Evolutionary conservation across 2,113 vertebrate species (phyloP), one percentile per base, ranked within the genome.

Genomic region (Mixornis gularis): DNA sequence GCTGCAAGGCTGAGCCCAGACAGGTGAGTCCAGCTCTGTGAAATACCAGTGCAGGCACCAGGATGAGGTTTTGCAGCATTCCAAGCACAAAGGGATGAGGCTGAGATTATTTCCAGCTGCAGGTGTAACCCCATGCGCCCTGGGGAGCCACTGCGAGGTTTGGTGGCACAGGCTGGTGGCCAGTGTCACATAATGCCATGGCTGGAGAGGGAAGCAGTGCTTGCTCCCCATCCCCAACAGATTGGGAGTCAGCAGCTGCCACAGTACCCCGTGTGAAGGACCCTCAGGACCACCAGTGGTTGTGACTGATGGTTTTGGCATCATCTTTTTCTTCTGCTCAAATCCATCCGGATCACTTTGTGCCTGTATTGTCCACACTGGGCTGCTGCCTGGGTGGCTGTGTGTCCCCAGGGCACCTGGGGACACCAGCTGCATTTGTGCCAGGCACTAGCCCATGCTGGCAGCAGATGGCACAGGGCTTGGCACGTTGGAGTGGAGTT

Each of bases 41-140:
- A 51, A 40, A 43, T 13, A 24, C 24, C n/a, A n/a, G 3, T 3
- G 7, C 36, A 5, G 32, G 38, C 0, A 0, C 10, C 17, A 7
- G 41, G 32, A 10, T 1, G 6, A 25, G 34, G 25, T 4, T 70
- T 43, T 63, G 40, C 43, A 74, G 51, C 41, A 26, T 20, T 56
- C 48, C 29, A 17, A 52, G 51, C 1, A 0, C 30, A 30, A 26
- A 60, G n/a, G 22, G 38, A 14, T 3, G 18, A 29, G 83, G 38
- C 22, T 9, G 40, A 48, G 18, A 17, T 10, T 48, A 34, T 43
- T 63, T 44, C 80, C 51, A 30, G 7, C 60, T 0, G 0, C 32
- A 12, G 32, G 14, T 12, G 30, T 9, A 3, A 32, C 13, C 49
- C 29, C 0, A 0, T 24, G 38, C 0, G n/a, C 32, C 38, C 41